Conservation (phyloP, 2,113 vertebrate species). For the Mellivora capensis region DNA sequence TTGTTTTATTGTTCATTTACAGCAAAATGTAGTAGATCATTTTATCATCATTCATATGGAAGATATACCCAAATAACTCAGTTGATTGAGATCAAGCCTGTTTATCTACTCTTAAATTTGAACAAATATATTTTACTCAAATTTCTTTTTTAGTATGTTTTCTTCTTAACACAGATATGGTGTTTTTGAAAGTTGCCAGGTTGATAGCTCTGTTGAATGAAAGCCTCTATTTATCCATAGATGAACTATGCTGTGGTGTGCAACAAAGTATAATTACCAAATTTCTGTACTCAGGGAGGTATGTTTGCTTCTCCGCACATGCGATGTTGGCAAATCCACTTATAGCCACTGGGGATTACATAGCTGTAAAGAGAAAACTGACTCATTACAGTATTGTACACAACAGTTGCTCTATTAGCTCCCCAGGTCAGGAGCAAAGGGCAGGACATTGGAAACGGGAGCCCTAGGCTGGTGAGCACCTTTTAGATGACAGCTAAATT, state of each 20-base stretch:
- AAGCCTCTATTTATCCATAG: neutral
- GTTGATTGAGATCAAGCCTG: neutral
- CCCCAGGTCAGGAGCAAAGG: neutral
- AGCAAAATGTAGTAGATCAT: slow-evolving; percentile 25
- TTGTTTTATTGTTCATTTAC: slow-evolving; percentile 45
- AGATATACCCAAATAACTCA: slow-evolving; percentile 25
- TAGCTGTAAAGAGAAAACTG: neutral
- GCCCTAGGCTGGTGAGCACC: neutral
- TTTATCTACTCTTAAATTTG: slow-evolving; percentile 13
- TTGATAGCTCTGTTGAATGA: slow-evolving; percentile 22
- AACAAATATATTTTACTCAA: slow-evolving; percentile 16
- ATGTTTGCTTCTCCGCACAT: neutral
- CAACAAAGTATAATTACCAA: neutral
- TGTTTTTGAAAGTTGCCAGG: slow-evolving; percentile 23
- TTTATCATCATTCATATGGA: neutral
- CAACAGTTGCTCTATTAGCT: neutral
- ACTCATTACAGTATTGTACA: neutral
- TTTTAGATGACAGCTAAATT: neutral
- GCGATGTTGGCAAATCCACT: neutral
- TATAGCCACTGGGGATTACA: neutral
- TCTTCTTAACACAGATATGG: neutral
- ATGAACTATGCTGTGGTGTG: neutral
- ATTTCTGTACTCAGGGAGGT: neutral
- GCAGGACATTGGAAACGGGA: neutral
- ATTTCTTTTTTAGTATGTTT: slow-evolving; percentile 27